Conservation (phyloP, 35 echinoderm and acorn worm species). For the Chiridota heheva region DNA sequence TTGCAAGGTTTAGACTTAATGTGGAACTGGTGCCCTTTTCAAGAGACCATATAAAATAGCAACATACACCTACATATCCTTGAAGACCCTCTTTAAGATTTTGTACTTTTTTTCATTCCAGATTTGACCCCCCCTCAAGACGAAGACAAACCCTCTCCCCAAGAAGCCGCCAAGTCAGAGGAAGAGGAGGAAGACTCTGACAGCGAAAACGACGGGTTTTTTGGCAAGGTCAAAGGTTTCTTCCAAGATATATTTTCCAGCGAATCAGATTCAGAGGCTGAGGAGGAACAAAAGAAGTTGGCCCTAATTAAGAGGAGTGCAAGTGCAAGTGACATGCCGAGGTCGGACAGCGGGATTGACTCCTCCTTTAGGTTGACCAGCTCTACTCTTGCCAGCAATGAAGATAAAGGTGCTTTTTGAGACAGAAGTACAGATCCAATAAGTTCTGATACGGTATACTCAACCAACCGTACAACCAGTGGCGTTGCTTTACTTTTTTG, state of each 20-base stretch:
- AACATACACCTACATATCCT: no score
- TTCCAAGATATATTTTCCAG: conserved; percentile 82
- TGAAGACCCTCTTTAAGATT: no score
- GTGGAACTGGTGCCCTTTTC: no score
- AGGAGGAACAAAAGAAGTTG: conserved; percentile 46
- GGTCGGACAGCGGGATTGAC: conserved; percentile 66
- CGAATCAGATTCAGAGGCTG: conserved; percentile 75
- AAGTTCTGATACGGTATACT: no score
- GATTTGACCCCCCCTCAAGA: conserved; percentile 79
- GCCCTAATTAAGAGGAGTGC: not conserved
- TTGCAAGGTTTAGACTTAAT: no score
- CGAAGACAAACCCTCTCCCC: conserved; percentile 62
- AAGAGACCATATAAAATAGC: no score
- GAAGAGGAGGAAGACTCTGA: conserved; percentile 59
- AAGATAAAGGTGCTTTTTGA: conserved; percentile 78
- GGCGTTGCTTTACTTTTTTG: no score
- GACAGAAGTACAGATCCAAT: not conserved
- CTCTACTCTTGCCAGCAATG: conserved; percentile 58
- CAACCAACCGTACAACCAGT: no score
- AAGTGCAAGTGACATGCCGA: conserved; percentile 10
- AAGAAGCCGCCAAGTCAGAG: conserved; percentile 49
- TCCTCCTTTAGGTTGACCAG: conserved; percentile 52
- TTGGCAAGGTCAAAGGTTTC: conserved; percentile 83
- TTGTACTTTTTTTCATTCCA: no score
- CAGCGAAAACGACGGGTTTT: conserved; percentile 66